Evolutionary conservation across 2,113 vertebrate species (phyloP).

Genomic region (Tapirus terrestris): DNA sequence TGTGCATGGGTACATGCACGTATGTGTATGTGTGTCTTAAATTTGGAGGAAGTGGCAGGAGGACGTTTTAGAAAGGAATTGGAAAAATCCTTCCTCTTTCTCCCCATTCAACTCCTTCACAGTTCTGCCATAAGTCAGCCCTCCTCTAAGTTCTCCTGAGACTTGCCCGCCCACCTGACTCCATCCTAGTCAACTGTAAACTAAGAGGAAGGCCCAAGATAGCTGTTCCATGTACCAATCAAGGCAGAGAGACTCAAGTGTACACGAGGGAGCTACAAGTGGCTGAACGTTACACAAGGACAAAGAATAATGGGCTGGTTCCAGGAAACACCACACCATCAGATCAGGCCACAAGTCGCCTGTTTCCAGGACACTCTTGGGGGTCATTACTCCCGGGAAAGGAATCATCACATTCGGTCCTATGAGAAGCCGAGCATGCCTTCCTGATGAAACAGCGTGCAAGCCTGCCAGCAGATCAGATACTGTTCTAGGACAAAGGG

Average conservation of each 20-base stretch:
- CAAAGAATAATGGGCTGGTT: neutral
- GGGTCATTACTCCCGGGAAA: neutral
- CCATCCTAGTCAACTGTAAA: neutral
- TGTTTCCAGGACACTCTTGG: neutral
- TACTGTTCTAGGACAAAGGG: neutral
- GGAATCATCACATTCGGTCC: neutral
- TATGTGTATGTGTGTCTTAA: neutral
- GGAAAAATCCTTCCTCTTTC: neutral
- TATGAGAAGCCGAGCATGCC: neutral
- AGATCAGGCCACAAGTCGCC: neutral
- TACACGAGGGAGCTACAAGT: neutral
- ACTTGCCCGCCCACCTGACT: neutral
- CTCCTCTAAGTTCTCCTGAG: neutral
- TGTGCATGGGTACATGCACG: neutral
- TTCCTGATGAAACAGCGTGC: neutral
- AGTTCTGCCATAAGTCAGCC: neutral
- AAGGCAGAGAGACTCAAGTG: neutral
- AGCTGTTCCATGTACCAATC: neutral
- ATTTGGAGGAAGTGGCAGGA: neutral
- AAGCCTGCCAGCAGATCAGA: neutral
- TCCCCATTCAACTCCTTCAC: neutral
- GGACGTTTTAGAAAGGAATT: neutral
- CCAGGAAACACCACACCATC: neutral
- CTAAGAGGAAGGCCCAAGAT: neutral
- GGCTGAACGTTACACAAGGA: neutral